phyloP scores from a whole-genome alignment of 1,140 invertebrate species.

The Ladona fulva region DNA sequence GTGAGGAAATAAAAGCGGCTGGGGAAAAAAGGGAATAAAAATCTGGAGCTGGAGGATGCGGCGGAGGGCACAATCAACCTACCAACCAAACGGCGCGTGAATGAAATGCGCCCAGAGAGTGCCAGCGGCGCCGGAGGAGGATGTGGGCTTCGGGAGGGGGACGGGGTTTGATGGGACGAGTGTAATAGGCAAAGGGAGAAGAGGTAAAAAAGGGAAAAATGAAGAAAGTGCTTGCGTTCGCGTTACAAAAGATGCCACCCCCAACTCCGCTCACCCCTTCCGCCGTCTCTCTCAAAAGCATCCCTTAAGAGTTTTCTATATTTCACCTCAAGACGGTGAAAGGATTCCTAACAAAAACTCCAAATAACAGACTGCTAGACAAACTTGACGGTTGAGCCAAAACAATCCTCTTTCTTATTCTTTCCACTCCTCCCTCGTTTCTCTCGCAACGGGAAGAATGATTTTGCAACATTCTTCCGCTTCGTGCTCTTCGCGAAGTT shows the following conservation, averaged over 20 bases:
- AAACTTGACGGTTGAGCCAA: background rate
- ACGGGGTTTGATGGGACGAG: background rate
- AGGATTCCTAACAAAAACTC: background rate
- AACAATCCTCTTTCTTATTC: background rate
- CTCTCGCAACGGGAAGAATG: too few species aligned
- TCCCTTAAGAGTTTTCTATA: background rate
- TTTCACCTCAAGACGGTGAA: constrained; percentile 4
- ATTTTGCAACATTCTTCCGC: too few species aligned
- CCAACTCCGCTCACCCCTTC: background rate
- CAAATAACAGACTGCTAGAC: background rate
- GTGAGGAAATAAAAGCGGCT: background rate
- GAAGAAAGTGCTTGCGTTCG: background rate
- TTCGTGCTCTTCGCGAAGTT: too few species aligned
- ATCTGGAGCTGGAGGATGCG: background rate
- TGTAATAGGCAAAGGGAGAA: background rate
- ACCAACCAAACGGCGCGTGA: constrained; percentile 6
- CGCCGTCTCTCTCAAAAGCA: background rate
- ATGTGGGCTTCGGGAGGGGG: background rate
- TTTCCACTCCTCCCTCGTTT: background rate
- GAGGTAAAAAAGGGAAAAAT: background rate
- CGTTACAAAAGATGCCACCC: background rate
- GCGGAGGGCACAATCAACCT: background rate
- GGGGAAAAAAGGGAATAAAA: background rate
- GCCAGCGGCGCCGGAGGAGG: background rate
- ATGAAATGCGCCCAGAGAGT: background rate